phyloP scores from a whole-genome alignment of 2,888 invertebrate species.

The Orthosia incerta region DNA sequence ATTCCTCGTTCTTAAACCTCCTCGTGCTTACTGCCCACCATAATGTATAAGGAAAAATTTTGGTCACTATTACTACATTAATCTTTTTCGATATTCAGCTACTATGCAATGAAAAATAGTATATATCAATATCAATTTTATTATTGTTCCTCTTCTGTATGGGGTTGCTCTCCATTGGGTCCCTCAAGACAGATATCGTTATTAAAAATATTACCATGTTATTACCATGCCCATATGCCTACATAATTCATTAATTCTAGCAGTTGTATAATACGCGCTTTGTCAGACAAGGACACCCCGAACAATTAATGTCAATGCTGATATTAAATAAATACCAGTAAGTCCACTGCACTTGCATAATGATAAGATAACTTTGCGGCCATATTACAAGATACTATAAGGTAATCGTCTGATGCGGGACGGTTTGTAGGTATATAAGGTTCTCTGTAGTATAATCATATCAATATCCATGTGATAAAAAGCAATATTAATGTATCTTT shows the following conservation, averaged over 20 bases:
- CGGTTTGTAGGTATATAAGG: background rate
- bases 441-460: too few relatives aligned
- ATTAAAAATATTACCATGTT: background rate
- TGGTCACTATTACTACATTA: too few relatives aligned
- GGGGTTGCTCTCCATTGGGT: background rate
- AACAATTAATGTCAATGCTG: background rate
- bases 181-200: background rate
- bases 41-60: too few relatives aligned
- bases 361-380: slow-evolving; percentile 31
- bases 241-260: background rate
- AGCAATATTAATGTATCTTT: too few relatives aligned
- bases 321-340: slow-evolving; percentile 1
- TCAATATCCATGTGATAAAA: too few relatives aligned
- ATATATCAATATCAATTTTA: too few relatives aligned
- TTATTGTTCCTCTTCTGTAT: background rate
- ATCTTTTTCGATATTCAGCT: too few relatives aligned
- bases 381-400: slow-evolving; percentile 4
- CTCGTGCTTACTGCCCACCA: too few relatives aligned
- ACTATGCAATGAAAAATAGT: too few relatives aligned
- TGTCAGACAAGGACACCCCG: background rate
- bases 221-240: background rate
- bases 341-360: slow-evolving; percentile 12
- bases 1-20: too few relatives aligned
- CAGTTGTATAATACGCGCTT: background rate
- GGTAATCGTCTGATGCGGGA: slow-evolving; percentile 9